Evolutionary conservation across 2,113 vertebrate genomes (phyloP), one percentile per base, ranked within the genome.

Genomic region (Trogon melanurus): DNA sequence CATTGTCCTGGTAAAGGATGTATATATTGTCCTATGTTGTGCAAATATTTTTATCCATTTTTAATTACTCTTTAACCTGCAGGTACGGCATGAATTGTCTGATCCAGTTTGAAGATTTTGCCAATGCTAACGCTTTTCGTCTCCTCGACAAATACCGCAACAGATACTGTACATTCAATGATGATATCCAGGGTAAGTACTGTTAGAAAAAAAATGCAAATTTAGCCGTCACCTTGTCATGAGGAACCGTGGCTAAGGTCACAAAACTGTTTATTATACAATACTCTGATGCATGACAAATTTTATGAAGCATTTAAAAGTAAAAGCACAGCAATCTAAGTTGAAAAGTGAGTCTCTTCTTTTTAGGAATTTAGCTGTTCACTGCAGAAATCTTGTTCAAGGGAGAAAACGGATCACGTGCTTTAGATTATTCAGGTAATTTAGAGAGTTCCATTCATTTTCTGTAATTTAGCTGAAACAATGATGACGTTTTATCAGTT

Each of bases 101-200:
- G 50, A 99, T 99, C 94, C 99, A 99, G 96, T 99, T 99, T 98
- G 99, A 99, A 97, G 99, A 99, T 82, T 99, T 99, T 85, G 99
- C 99, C 93, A 99, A 99, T 76, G 98, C 97, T 96, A 99, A 99
- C 0, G 99, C 99, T 25, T 99, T 99, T 88, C 99, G 99, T 57
- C 98, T 99, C 76, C 99, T 99, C 95, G 98, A 98, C 97, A 99
- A 99, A 92, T 99, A 99, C 97, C 99, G 99, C 75, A 98, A 98
- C 96, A 98, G 97, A 79, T 99, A 99, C 93, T 99, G 99, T 74
- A 99, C 98, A 41, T 99, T 99, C 97, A 99, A 99, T 20, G 99
- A 99, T 70, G 99, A 99, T 94, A 99, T 99, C 96, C 99, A 99
- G 98, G 99, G 99, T 99, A 93, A 95, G 96, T 65, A 29, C 32